Evolutionary conservation across 2,888 invertebrate genomes (phyloP).

Genomic region (Zeuzera pyrina): DNA sequence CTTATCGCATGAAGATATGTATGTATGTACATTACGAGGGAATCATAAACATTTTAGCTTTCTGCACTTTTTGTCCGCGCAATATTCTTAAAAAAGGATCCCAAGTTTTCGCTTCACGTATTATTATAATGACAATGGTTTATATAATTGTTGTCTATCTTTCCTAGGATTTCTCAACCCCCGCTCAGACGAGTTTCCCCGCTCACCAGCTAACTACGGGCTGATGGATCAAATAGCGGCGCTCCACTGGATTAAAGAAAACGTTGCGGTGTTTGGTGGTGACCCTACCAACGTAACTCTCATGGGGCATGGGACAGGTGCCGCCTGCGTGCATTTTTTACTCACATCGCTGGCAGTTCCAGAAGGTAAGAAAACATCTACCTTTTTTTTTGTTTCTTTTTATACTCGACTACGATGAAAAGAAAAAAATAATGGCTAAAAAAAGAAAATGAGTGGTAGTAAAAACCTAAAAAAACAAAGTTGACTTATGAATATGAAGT

Average conservation of each 20-base stretch:
- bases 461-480: too few species aligned
- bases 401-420: too few species aligned
- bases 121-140: too few species aligned
- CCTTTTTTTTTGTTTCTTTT: conserved; percentile 7
- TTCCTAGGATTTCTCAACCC: conserved; percentile 89
- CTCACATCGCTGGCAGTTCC: conserved; percentile 95
- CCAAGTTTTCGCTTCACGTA: too few species aligned
- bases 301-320: conserved; percentile 96
- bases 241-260: conserved; percentile 96
- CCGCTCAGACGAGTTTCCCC: conserved; percentile 87
- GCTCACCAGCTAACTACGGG: conserved; percentile 96
- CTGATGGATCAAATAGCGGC: conserved; percentile 98
- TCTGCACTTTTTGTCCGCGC: too few species aligned
- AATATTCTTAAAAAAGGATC: too few species aligned
- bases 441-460: too few species aligned
- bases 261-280: conserved; percentile 95
- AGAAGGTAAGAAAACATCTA: conserved; percentile 86
- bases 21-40: too few species aligned
- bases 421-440: too few species aligned
- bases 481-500: too few species aligned
- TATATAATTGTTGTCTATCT: conserved; percentile 5
- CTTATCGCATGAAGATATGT: too few species aligned
- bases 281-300: conserved; percentile 94
- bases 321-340: conserved; percentile 95
- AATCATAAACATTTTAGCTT: too few species aligned